phyloP scores from a whole-genome alignment of 1,140 invertebrate genomes.

The Scaptomyza graminum region DNA sequence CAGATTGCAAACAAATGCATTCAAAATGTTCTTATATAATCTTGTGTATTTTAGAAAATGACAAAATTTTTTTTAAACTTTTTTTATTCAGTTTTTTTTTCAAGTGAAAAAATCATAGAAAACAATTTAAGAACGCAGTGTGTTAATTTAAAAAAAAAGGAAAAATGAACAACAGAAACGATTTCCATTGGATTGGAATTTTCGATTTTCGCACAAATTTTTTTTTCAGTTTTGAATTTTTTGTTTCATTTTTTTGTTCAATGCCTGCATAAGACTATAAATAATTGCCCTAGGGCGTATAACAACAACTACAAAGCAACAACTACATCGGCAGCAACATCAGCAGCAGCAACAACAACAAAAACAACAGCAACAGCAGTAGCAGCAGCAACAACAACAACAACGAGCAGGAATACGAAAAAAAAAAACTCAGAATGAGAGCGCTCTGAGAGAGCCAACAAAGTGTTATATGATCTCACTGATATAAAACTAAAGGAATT shows the following conservation, averaged over 20 bases:
- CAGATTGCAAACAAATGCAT: slow-evolving; percentile 33
- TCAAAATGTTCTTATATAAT: slow-evolving; percentile 56
- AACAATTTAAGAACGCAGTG: slow-evolving; percentile 25
- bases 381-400: slow-evolving; percentile 30
- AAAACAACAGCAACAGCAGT: slow-evolving; percentile 29
- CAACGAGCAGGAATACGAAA: slow-evolving; percentile 48
- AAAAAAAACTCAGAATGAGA: slow-evolving; percentile 46
- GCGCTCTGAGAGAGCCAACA: slow-evolving; percentile 32
- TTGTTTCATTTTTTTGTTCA: slow-evolving; percentile 45
- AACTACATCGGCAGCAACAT: slow-evolving; percentile 27
- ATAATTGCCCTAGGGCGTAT: slow-evolving; percentile 61
- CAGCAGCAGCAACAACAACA: slow-evolving; percentile 26
- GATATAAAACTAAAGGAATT: slow-evolving; percentile 36
- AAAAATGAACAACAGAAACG: slow-evolving; percentile 7
- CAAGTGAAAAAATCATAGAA: slow-evolving; percentile 51
- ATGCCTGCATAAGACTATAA: slow-evolving; percentile 59
- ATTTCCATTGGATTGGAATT: slow-evolving; percentile 35
- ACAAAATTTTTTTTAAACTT: slow-evolving; percentile 55
- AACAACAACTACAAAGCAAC: slow-evolving; percentile 21
- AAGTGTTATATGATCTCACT: slow-evolving; percentile 77
- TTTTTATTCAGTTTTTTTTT: slow-evolving; percentile 59
- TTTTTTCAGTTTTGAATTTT: slow-evolving; percentile 44
- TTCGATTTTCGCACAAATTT: slow-evolving; percentile 32
- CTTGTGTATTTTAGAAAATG: slow-evolving; percentile 33
- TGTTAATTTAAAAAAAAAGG: slow-evolving; percentile 4